Percentiles rank a stretch among this genome's conserved stretches.
These are phyloP conservation scores for Thera britannica DNA, from an alignment of 2,888 invertebrate genomes.

Conservation along the genomic window DNA sequence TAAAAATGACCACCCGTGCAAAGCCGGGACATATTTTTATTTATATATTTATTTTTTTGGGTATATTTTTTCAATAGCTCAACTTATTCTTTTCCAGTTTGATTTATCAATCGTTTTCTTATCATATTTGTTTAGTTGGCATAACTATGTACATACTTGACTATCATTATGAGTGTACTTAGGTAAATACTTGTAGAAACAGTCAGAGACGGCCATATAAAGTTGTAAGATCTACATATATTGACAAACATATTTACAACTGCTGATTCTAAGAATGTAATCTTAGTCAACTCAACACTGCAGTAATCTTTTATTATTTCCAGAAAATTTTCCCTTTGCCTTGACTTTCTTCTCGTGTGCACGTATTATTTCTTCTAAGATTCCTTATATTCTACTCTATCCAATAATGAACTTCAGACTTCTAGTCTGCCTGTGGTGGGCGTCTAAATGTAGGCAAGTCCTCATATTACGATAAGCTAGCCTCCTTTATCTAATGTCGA, in stretches of 20 bases:
- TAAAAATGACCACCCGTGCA: too few relatives aligned
- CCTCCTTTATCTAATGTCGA: not conserved
- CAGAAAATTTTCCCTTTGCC: not conserved
- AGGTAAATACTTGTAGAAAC: not conserved
- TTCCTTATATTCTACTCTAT: not conserved
- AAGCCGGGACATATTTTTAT: too few relatives aligned
- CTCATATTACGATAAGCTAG: slow-evolving; percentile 7
- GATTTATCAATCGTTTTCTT: too few relatives aligned
- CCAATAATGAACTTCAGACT: not conserved
- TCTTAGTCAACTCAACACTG: slow-evolving; percentile 5
- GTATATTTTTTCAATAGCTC: not conserved
- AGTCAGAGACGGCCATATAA: not conserved
- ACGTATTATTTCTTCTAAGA: not conserved
- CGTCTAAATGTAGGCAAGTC: not conserved
- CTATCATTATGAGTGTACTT: not conserved
- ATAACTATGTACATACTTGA: not conserved
- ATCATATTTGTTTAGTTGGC: not conserved
- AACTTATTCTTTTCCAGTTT: not conserved
- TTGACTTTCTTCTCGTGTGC: not conserved
- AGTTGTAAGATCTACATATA: not conserved
- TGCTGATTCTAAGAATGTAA: slow-evolving; percentile 13
- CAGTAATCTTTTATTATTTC: not conserved
- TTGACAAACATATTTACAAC: not conserved
- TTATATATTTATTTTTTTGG: too few relatives aligned
- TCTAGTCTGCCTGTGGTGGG: slow-evolving; percentile 1